Conservation (phyloP, 2,113 vertebrate species). For the Oncorhynchus masou region DNA sequence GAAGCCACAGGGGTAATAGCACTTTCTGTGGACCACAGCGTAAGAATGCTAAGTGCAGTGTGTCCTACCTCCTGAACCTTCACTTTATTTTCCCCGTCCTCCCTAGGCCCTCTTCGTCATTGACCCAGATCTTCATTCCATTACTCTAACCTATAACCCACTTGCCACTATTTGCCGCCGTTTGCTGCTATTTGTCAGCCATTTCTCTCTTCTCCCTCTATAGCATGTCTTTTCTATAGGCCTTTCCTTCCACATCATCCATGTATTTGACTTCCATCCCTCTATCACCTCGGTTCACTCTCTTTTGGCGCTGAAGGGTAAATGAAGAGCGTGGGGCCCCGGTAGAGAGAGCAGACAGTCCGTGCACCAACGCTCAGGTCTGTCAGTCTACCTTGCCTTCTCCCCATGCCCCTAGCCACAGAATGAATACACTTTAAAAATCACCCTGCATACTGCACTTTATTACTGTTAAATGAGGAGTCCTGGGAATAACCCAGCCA, state of each 20-base stretch:
- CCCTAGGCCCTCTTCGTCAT: background rate
- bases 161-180: background rate
- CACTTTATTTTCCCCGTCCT: background rate
- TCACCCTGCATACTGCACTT: slow-evolving; percentile 44
- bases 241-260: background rate
- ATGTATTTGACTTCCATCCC: background rate
- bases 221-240: background rate
- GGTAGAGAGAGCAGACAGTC: slow-evolving; percentile 36
- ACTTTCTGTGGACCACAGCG: background rate
- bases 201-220: slow-evolving; percentile 2
- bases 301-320: slow-evolving; percentile 53
- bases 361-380: slow-evolving; percentile 61
- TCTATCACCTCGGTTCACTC: slow-evolving; percentile 19
- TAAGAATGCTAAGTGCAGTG: background rate
- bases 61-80: background rate
- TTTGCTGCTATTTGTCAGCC: background rate
- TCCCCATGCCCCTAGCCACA: slow-evolving; percentile 60
- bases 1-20: background rate
- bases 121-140: background rate
- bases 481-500: slow-evolving; percentile 45
- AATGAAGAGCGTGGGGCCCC: slow-evolving; percentile 59
- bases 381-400: slow-evolving; percentile 57
- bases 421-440: slow-evolving; percentile 67
- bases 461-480: slow-evolving; percentile 65
- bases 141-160: background rate